Evolutionary conservation across 1,140 invertebrate genomes (phyloP).

Genomic region (Zaprionus vittiger): DNA sequence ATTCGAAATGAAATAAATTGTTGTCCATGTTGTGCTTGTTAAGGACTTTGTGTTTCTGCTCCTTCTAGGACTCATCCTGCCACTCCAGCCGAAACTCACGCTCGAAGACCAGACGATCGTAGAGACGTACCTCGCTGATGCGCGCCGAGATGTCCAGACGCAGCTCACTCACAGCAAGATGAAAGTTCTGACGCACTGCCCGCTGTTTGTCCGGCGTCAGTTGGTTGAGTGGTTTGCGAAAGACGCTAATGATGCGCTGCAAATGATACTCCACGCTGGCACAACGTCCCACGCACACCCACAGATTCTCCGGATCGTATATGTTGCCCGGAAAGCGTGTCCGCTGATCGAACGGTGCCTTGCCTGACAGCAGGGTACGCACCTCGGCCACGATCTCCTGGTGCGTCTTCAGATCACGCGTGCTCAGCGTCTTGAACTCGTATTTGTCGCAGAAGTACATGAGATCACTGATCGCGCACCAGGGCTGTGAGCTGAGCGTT

Average conservation of each 20-base stretch:
- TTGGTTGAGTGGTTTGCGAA: constrained; percentile 72
- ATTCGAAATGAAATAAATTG: constrained; percentile 67
- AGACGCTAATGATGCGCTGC: constrained; percentile 73
- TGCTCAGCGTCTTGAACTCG: constrained; percentile 73
- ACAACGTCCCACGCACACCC: constrained; percentile 77
- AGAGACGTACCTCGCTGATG: constrained; percentile 74
- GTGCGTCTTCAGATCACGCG: constrained; percentile 61
- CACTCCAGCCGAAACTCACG: constrained; percentile 77
- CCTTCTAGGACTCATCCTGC: constrained; percentile 64
- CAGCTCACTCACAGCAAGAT: constrained; percentile 75
- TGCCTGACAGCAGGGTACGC: constrained; percentile 55
- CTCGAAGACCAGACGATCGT: constrained; percentile 76
- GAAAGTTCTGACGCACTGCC: constrained; percentile 74
- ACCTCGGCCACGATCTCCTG: constrained; percentile 76
- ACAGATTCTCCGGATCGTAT: constrained; percentile 79
- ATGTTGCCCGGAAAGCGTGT: constrained; percentile 79
- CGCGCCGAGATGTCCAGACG: constrained; percentile 79
- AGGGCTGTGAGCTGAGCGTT: constrained; percentile 62
- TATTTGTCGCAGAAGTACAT: constrained; percentile 82
- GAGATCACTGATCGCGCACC: constrained; percentile 79
- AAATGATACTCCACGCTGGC: constrained; percentile 79
- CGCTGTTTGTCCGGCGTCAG: constrained; percentile 76
- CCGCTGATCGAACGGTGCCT: constrained; percentile 70
- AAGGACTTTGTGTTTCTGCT: not conserved
- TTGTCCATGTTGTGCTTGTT: constrained; percentile 52